These are phyloP conservation scores for Spatulosminthurus flaviceps DNA, from an alignment of 2,888 invertebrate genomes.

Conservation along the genomic window DNA sequence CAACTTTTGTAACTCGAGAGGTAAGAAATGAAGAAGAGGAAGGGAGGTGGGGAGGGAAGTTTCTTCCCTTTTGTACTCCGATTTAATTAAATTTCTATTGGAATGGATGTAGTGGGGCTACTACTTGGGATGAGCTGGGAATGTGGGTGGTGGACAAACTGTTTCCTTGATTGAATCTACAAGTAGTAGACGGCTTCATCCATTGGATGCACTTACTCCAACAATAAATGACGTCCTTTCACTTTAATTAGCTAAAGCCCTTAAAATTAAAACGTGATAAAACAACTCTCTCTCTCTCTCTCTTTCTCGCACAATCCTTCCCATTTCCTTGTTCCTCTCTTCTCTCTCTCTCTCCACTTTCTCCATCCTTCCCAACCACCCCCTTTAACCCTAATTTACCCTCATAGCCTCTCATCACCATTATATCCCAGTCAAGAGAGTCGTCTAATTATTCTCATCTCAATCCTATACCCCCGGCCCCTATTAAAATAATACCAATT, in stretches of 20 bases:
- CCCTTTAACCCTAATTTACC: no score
- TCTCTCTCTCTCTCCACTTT: neutral
- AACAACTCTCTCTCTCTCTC: conserved; percentile 7
- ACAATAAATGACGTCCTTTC: conserved; percentile 31
- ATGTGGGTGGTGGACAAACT: conserved; percentile 22
- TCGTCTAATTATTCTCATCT: no score
- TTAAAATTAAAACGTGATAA: conserved; percentile 15
- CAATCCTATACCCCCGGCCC: no score
- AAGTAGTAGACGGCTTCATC: neutral
- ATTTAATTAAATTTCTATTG: conserved; percentile 25
- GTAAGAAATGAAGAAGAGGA: neutral
- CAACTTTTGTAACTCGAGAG: neutral
- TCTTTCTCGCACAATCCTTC: no score
- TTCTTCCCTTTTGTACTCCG: neutral
- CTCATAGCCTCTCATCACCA: no score
- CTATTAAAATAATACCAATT: no score
- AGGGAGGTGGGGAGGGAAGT: neutral
- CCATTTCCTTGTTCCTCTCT: neutral
- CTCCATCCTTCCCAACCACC: neutral
- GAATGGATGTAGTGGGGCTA: neutral
- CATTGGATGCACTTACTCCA: conserved; percentile 19
- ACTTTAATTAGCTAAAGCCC: conserved; percentile 10
- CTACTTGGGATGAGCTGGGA: neutral
- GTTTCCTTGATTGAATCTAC: conserved; percentile 1
- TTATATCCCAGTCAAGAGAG: no score